phyloP scores from a whole-genome alignment of 2,888 invertebrate species.

The Drosophila buzzatii region DNA sequence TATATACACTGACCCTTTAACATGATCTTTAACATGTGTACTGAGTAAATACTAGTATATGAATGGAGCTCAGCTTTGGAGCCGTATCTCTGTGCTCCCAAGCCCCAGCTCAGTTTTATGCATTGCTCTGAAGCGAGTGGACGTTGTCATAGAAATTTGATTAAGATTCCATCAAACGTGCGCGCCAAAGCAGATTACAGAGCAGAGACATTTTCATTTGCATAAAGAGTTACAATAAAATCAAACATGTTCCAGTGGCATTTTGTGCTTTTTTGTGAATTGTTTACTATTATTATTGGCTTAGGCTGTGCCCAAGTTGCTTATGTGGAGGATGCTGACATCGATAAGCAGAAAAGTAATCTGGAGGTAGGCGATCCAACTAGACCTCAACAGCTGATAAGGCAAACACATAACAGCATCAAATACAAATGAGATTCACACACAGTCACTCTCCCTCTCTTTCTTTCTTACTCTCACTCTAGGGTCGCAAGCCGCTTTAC shows the following conservation, averaged over 20 bases:
- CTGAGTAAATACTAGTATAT: not conserved
- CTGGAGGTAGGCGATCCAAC: conserved; percentile 68
- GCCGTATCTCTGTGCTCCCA: conserved; percentile 8
- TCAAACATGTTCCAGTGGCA: conserved; percentile 42
- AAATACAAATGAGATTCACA: conserved; percentile 8
- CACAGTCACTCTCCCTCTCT: not conserved
- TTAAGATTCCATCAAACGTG: not conserved
- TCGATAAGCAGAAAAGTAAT: conserved; percentile 79
- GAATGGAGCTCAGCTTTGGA: conserved; percentile 14
- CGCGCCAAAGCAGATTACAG: conserved; percentile 2
- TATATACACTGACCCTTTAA: conserved; percentile 28
- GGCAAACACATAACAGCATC: conserved; percentile 3
- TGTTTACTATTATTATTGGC: conserved; percentile 36
- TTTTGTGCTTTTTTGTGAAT: conserved; percentile 26
- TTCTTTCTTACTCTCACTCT: conserved; percentile 2
- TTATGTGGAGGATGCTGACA: conserved; percentile 73
- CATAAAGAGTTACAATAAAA: conserved; percentile 11
- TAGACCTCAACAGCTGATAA: conserved; percentile 42
- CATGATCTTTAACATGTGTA: conserved; percentile 34
- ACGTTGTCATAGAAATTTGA: not conserved
- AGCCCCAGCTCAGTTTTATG: conserved; percentile 24
- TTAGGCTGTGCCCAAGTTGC: conserved; percentile 64
- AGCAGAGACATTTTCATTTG: conserved; percentile 28
- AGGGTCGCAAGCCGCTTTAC: conserved; percentile 86
- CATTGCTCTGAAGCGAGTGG: conserved; percentile 16